phyloP scores from a whole-genome alignment of 2,113 vertebrate species.

The Lampris incognitus region DNA sequence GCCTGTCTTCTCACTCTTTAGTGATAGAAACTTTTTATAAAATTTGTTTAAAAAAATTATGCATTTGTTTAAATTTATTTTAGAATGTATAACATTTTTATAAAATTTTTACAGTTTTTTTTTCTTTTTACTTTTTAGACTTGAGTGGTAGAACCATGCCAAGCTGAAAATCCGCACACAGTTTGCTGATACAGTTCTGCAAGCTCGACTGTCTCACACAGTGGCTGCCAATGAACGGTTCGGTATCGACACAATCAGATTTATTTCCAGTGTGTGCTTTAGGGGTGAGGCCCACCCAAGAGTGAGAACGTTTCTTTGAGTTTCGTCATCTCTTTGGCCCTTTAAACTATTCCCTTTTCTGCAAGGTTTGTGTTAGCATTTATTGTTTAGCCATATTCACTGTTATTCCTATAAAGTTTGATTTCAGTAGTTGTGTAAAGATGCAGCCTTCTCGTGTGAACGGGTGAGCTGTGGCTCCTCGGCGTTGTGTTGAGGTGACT shows the following conservation, averaged over 20 bases:
- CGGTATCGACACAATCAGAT: slow-evolving; percentile 25
- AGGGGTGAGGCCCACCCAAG: slow-evolving; percentile 32
- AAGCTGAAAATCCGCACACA: no score
- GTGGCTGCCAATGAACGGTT: not conserved
- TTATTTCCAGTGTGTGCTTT: slow-evolving; percentile 11
- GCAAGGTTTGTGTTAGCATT: no score
- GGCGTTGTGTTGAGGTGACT: not conserved
- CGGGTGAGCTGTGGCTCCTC: not conserved
- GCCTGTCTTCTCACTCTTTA: not conserved
- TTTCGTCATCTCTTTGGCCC: not conserved
- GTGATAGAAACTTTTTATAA: no score
- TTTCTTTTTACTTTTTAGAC: not conserved
- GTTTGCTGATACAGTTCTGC: not conserved
- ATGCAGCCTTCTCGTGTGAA: no score
- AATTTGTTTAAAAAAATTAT: no score
- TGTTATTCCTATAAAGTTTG: no score
- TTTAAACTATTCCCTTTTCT: no score
- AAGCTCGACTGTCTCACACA: not conserved
- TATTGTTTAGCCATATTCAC: no score
- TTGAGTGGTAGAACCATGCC: no score
- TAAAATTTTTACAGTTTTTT: not conserved
- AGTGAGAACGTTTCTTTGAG: slow-evolving; percentile 6
- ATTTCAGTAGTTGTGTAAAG: no score
- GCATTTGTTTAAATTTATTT: no score
- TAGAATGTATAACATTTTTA: no score